phyloP scores from a whole-genome alignment of 2,888 invertebrate genomes.

The Ormyrus thymus region DNA sequence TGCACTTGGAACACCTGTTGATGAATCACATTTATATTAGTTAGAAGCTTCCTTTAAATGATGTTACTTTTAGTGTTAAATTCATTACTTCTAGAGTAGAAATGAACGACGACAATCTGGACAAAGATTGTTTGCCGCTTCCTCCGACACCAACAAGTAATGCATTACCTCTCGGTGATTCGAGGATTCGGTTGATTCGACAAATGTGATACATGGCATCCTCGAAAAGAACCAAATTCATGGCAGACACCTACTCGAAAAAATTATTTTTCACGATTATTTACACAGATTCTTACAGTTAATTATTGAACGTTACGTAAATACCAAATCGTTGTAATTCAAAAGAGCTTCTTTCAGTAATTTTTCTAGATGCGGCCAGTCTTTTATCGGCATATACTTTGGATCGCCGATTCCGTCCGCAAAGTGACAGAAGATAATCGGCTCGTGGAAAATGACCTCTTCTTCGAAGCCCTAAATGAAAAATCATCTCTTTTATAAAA shows the following conservation, averaged over 20 bases:
- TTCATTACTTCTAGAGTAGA: constrained; percentile 83
- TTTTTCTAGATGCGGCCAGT: constrained; percentile 83
- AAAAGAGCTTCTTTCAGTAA: constrained; percentile 87
- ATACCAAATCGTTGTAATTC: constrained; percentile 90
- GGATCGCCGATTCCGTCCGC: constrained; percentile 93
- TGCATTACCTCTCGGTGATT: constrained; percentile 94
- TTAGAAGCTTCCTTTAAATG: background rate
- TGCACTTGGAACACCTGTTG: constrained; percentile 90
- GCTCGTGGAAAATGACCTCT: constrained; percentile 81
- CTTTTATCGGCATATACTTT: constrained; percentile 88
- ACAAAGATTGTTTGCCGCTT: constrained; percentile 94
- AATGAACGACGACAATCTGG: constrained; percentile 91
- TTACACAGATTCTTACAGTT: no score
- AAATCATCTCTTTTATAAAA: background rate
- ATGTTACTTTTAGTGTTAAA: background rate
- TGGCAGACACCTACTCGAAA: constrained; percentile 80
- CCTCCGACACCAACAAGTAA: constrained; percentile 95
- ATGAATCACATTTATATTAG: background rate
- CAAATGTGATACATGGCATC: constrained; percentile 96
- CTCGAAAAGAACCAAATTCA: constrained; percentile 96
- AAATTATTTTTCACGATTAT: no score
- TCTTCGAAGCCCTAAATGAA: constrained; percentile 82
- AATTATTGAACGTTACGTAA: no score
- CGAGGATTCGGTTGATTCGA: constrained; percentile 93
- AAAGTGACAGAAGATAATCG: constrained; percentile 94